A percentile compares a stretch with the other conserved stretches of the same genome.
These are phyloP conservation scores for Parnassius apollo DNA, from an alignment of 2,888 invertebrate genomes.

Conservation along the genomic window DNA sequence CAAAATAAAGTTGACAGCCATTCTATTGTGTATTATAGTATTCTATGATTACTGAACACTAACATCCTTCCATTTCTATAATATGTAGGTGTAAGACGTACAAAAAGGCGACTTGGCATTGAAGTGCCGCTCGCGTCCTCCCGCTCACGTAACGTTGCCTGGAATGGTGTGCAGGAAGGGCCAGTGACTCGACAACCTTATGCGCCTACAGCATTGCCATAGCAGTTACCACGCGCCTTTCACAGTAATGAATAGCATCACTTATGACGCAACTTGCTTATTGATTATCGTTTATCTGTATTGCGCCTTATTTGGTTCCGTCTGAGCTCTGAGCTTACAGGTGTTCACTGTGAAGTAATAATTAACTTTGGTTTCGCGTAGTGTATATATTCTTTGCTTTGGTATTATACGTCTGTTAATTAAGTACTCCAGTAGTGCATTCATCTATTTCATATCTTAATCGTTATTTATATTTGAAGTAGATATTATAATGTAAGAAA, in stretches of 20 bases:
- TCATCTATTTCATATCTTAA: background rate
- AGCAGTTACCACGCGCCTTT: slow-evolving; percentile 57
- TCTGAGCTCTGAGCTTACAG: slow-evolving; percentile 33
- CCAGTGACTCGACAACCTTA: slow-evolving; percentile 70
- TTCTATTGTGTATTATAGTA: too few relatives aligned
- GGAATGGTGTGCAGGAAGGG: slow-evolving; percentile 74
- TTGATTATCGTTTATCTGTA: slow-evolving; percentile 58
- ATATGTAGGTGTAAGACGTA: slow-evolving; percentile 36
- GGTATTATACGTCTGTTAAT: slow-evolving; percentile 4
- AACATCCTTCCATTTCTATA: slow-evolving; percentile 24
- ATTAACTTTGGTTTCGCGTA: background rate
- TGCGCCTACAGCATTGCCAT: slow-evolving; percentile 42
- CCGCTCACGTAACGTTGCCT: slow-evolving; percentile 67
- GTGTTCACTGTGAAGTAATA: slow-evolving; percentile 31
- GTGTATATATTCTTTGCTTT: background rate
- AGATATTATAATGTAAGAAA: too few relatives aligned
- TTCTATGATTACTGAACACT: slow-evolving; percentile 3
- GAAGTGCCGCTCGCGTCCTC: slow-evolving; percentile 60
- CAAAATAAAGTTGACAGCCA: too few relatives aligned
- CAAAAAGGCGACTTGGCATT: slow-evolving; percentile 54
- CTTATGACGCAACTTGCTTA: slow-evolving; percentile 60
- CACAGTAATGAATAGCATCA: slow-evolving; percentile 58
- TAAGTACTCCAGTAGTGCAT: slow-evolving; percentile 5
- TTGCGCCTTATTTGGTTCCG: slow-evolving; percentile 44
- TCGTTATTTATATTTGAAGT: too few relatives aligned